Evolutionary conservation across 2,888 invertebrate species (phyloP), one percentile per base, ranked within the genome.

Genomic region (Chymomyza amoena): DNA sequence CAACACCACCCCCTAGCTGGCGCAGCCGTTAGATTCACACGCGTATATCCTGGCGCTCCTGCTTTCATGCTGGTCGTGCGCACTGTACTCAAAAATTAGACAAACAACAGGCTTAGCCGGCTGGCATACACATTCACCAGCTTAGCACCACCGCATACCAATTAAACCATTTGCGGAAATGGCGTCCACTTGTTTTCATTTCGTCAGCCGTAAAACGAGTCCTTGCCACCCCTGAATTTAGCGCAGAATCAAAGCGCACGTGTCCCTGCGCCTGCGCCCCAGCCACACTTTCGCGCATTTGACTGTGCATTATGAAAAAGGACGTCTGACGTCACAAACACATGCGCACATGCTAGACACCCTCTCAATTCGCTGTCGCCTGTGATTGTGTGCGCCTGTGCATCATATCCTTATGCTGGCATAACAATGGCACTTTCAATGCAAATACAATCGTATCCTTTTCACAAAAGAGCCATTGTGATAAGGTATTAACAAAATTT

Each of bases 391-490:
- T 65, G 60, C 57, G 32, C 56, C 61, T 39, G 61, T 70, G 63
- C 18, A 51, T 74, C 78, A 76, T 79, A 78, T 78, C 73, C 78
- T 72, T 69, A 82, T 78, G 78, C 80, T 70, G 78, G 78, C 79
- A 74, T 77, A 84, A 84, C 88, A 88, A 88, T 88, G 80, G 75
- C 80, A 77, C 75, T 77, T 73, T 77, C 84, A 84, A 84, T 84
- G 84, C 84, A 84, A 84, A 84, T 84, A 84, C 87, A 84, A 88
- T 84, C 84, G 84, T 75, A 84, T 88, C 84, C 84, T 88, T 84
- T 88, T 73, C 50, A 65, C 61, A 76, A 79, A 76, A 78, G 74
- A 70, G 75, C 78, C 74, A 72, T 86, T 81, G 79, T 79, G 68
- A 64, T 71, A 68, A 66, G 62, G 66, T 80, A 84, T 85, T 87